phyloP scores from a whole-genome alignment of 2,113 vertebrate species.

The Lepisosteus oculatus region DNA sequence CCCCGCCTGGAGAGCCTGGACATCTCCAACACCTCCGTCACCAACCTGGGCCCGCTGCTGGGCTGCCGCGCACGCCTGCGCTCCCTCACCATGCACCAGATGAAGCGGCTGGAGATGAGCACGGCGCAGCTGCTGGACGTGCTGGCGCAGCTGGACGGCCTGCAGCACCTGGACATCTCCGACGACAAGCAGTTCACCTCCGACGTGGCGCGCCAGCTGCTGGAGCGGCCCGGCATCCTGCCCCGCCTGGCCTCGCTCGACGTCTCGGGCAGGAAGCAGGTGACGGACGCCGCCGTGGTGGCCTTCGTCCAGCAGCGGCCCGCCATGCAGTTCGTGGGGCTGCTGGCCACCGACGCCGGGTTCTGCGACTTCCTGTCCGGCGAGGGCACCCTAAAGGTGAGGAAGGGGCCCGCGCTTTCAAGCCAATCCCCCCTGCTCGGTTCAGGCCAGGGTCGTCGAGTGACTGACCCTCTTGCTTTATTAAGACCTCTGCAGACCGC shows the following conservation, averaged over 20 bases:
- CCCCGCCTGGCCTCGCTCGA: conserved; percentile 87
- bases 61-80: conserved; percentile 85
- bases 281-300: conserved; percentile 86
- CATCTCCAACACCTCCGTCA: conserved; percentile 95
- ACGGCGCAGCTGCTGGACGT: conserved; percentile 89
- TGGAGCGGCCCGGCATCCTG: conserved; percentile 85
- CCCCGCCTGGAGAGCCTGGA: conserved; percentile 93
- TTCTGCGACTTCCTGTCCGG: conserved; percentile 93
- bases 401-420: neutral
- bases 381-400: conserved; percentile 87
- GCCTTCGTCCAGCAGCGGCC: conserved; percentile 88
- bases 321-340: conserved; percentile 91
- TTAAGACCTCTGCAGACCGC: no score
- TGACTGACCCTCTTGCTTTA: no score
- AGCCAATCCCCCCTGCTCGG: neutral
- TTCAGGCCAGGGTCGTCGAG: no score
- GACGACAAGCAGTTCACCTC: conserved; percentile 99
- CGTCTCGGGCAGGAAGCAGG: conserved; percentile 92
- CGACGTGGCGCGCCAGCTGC: conserved; percentile 89
- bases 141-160: conserved; percentile 80
- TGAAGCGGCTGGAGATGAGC: conserved; percentile 98
- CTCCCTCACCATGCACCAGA: conserved; percentile 92
- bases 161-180: conserved; percentile 95
- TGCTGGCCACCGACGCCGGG: conserved; percentile 92
- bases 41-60: conserved; percentile 87